Base-by-base conservation (phyloP, 2,888 invertebrate species). In the Myopa tessellatipennis region DNA sequence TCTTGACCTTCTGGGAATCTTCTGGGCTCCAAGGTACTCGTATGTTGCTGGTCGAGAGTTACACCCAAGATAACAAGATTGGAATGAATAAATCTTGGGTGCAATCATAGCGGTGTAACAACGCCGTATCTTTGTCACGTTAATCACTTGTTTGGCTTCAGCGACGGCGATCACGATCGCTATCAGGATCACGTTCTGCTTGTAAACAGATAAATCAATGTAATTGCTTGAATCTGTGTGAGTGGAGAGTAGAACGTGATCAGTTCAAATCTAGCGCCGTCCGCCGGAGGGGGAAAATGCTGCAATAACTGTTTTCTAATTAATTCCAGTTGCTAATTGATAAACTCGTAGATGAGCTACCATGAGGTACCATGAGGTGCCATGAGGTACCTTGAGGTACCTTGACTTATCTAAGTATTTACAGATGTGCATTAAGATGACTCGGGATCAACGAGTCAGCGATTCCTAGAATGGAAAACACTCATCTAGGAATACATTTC, bases 151-250 rank as follows among this genome's bases (percentile, higher is more conserved):
- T 52, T 10, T 45, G 50, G 14, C 52, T 52, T 69, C 50, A 52
- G 52, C 50, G 52, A 34, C 34, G 1, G 26, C 10, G 52, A 52
- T 45, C 14, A 18, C 52, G 69, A 50, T 69, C 38, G 12, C 52
- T 50, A 69, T 69, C 69, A 69, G 50, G 69, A 69, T 69, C 52
- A 52, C 69, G 69, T 69, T 69, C 50, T 69, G 50, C 36, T 65
- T 14, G 36, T 65, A 36, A 34, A 38, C 34, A 34, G 36, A 34
- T 65, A 36, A 65, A 65, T 65, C 26, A 26, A 26, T 26, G 8
- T 65, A 16, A 36, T 26, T 34, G 65, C 38, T 45, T 45, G 45
- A 45, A 45, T 45, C 45, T 45, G 45, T 65, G 65, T 63, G 26
- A 63, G 26, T 63, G n/a, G 26, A n/a, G 26, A n/a, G 16, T n/a